A percentile compares a stretch with the other conserved stretches of the same genome.
phyloP scores from a whole-genome alignment of 2,888 invertebrate genomes.

The Sinhomidia bicolor region DNA sequence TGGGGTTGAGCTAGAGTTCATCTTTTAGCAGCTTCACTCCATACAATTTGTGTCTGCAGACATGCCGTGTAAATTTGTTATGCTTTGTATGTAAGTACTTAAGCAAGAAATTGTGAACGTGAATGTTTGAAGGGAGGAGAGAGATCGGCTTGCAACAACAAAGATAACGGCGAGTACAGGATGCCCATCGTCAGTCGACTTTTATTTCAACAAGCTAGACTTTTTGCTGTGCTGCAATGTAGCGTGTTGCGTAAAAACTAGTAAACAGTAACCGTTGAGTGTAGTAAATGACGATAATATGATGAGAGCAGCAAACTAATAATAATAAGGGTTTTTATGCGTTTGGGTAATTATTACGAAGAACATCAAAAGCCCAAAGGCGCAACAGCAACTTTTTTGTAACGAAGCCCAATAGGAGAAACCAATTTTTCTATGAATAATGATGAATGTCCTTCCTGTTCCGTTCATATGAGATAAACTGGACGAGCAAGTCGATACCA shows the following conservation, averaged over 20 bases:
- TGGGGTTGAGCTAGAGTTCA: neutral
- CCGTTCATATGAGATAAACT: neutral
- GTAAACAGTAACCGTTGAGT: neutral
- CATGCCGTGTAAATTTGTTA: neutral
- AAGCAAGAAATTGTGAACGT: neutral
- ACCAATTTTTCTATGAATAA: neutral
- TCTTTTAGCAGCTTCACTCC: neutral
- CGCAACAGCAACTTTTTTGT: neutral
- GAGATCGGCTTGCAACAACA: neutral
- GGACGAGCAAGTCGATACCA: neutral
- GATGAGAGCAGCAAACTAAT: neutral
- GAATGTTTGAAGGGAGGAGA: neutral
- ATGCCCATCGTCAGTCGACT: neutral
- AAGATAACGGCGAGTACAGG: neutral
- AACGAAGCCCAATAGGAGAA: neutral
- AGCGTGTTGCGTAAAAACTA: neutral
- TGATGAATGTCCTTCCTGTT: slow-evolving; percentile 67
- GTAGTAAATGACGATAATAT: neutral
- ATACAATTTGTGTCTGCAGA: neutral
- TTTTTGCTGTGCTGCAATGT: neutral
- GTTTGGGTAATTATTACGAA: too few relatives aligned
- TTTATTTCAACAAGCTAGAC: neutral
- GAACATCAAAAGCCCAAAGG: neutral
- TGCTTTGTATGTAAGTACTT: neutral
- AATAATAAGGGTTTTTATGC: too few relatives aligned